phyloP scores from a whole-genome alignment of 2,888 invertebrate genomes.

The Meganola albula region DNA sequence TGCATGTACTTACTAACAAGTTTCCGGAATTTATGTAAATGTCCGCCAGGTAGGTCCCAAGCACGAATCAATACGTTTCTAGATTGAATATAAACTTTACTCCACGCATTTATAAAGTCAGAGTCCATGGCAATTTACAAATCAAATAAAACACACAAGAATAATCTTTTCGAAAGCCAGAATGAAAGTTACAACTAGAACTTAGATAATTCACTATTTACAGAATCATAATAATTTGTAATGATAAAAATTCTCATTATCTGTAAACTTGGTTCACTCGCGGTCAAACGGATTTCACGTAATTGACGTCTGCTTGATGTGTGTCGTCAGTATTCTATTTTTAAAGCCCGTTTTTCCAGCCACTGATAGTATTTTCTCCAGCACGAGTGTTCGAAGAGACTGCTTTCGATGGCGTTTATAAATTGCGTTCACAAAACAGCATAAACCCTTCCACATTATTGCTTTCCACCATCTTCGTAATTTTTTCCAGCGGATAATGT shows the following conservation, averaged over 20 bases:
- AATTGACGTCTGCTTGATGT: constrained; percentile 27
- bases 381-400: too few species aligned
- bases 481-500: too few species aligned
- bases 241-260: too few species aligned
- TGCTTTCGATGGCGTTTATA: too few species aligned
- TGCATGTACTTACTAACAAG: constrained; percentile 36
- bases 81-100: constrained; percentile 42
- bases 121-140: constrained; percentile 30
- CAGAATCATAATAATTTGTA: constrained; percentile 6
- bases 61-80: constrained; percentile 58
- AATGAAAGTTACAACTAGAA: constrained; percentile 10
- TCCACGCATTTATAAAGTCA: constrained; percentile 26
- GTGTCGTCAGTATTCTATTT: constrained; percentile 30
- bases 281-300: too few species aligned
- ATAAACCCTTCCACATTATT: too few species aligned
- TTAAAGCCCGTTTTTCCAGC: constrained; percentile 28
- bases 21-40: constrained; percentile 40
- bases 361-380: too few species aligned
- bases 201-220: constrained; percentile 9
- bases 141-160: constrained; percentile 5
- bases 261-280: too few species aligned
- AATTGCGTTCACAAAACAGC: too few species aligned
- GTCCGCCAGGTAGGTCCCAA: constrained; percentile 51
- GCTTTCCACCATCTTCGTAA: too few species aligned
- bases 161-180: not conserved